Base-by-base conservation (phyloP, 2,797 vertebrate genomes). In the Enteromius fasciolatus region DNA sequence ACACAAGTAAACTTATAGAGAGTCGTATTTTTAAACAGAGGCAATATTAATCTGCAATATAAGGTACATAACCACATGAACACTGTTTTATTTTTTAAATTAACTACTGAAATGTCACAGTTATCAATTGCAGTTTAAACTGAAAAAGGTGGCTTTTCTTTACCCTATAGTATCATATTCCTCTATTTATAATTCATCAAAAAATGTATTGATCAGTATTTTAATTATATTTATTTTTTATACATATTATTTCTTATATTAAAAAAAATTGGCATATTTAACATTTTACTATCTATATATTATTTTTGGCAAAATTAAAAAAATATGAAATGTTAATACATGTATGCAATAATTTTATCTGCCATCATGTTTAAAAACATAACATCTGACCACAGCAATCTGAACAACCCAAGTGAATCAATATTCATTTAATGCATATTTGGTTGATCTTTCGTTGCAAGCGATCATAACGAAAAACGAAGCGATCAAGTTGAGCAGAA, bases 361-460 rank as follows among this genome's bases (percentile, higher is more conserved):
- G 20, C 3, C 1, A 4, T 10, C 72, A 57, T 68, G 12, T 14
- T n/a, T 15, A 39, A 33, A 46, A 25, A 52, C 8, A n/a, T 23
- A 81, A 41, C 57, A 86, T 83, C 84, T 72, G 20, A 46, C 83
- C 31, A 59, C 14, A 41, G 84, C 78, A 63, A 81, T 72, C 52
- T 28, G 63, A 81, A 78, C 66, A 83, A 77, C 86, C 88, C 85
- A 84, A 82, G 50, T 87, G 83, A 90, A 87, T 87, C 88, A 89
- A 87, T 87, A 78, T 80, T 81, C 52, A 36, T 75, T 52, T 82
- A 79, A 79, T 7, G 61, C 78, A 52, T 20, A 39, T 80, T 61
- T 48, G 36, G 75, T 64, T 75, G 66, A 46, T 79, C 54, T 87
- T 59, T 87, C 68, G 82, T 86, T 67, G 83, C 64, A 39, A 85